A percentile compares a stretch with the other conserved stretches of the same genome.
Conservation (phyloP, 2,888 invertebrate species). For the Plutella xylostella region DNA sequence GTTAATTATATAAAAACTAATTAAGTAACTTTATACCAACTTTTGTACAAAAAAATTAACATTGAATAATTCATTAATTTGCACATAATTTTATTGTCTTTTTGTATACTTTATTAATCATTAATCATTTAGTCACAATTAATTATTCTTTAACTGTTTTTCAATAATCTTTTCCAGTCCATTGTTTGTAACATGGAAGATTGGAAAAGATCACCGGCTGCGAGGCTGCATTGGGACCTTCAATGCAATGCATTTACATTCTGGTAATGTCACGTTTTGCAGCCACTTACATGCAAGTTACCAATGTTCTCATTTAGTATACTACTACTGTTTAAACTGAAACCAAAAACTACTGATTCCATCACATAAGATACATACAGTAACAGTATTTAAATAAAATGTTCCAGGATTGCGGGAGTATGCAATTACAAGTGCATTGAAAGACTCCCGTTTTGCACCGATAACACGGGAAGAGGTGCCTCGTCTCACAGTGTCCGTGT, state of each 20-base stretch:
- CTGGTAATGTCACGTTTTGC: conserved; percentile 59
- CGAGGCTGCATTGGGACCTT: conserved; percentile 99
- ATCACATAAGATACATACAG: not conserved
- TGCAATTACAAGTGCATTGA: conserved; percentile 97
- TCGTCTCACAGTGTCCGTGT: conserved; percentile 93
- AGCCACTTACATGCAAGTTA: not conserved
- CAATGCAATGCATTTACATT: conserved; percentile 94
- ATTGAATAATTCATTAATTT: too few relatives aligned
- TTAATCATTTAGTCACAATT: too few relatives aligned
- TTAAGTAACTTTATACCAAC: too few relatives aligned
- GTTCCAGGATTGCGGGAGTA: conserved; percentile 91
- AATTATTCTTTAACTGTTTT: too few relatives aligned
- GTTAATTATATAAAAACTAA: too few relatives aligned
- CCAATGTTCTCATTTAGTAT: not conserved
- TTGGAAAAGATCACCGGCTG: conserved; percentile 93
- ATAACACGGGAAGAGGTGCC: conserved; percentile 94
- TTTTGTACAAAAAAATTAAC: too few relatives aligned
- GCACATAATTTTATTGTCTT: too few relatives aligned
- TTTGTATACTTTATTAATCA: too few relatives aligned
- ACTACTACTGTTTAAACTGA: not conserved
- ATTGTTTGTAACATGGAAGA: conserved; percentile 99
- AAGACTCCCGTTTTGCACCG: conserved; percentile 97
- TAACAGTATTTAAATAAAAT: not conserved
- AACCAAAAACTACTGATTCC: not conserved
- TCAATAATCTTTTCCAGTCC: conserved; percentile 75